Evolutionary conservation across 1,140 invertebrate genomes (phyloP).

Genomic region (Leptinotarsa texana): DNA sequence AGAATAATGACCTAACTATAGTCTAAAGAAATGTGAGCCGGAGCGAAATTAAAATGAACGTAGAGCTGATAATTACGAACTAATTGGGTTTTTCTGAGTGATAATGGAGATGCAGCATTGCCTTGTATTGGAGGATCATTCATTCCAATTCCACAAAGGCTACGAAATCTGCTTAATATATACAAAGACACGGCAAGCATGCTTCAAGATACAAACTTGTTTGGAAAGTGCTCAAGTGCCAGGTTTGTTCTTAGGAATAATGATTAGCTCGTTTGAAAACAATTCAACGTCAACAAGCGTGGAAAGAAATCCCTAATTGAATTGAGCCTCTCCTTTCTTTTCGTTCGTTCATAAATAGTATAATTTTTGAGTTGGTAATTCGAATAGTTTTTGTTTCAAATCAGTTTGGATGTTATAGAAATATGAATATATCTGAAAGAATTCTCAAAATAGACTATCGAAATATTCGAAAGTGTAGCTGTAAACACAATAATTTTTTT

Average conservation of each 20-base stretch:
- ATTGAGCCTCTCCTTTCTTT: background rate
- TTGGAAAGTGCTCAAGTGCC: constrained; percentile 13
- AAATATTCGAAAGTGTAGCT: too few relatives aligned
- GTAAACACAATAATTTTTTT: too few relatives aligned
- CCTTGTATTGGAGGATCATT: constrained; percentile 19
- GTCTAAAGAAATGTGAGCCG: constrained; percentile 22
- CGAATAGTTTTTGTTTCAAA: too few relatives aligned
- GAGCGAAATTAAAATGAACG: constrained; percentile 16
- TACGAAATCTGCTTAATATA: constrained; percentile 25
- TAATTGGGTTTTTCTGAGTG: constrained; percentile 27
- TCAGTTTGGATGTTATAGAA: too few relatives aligned
- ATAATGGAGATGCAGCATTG: constrained; percentile 12
- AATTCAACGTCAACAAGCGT: background rate
- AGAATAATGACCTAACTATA: background rate
- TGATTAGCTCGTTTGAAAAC: constrained; percentile 3
- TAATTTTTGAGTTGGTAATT: too few relatives aligned
- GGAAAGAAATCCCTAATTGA: background rate
- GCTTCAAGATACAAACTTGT: constrained; percentile 19
- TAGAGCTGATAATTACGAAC: constrained; percentile 23
- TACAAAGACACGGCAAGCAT: constrained; percentile 17
- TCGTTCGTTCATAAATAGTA: too few relatives aligned
- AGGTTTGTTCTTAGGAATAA: constrained; percentile 14
- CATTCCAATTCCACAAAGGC: constrained; percentile 21
- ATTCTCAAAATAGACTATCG: too few relatives aligned
- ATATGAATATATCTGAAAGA: too few relatives aligned